A percentile compares a stretch with the other conserved stretches of the same genome.
These are phyloP conservation scores for Orientallactaga bullata DNA, from an alignment of 2,113 vertebrate species.

Conservation along the genomic window DNA sequence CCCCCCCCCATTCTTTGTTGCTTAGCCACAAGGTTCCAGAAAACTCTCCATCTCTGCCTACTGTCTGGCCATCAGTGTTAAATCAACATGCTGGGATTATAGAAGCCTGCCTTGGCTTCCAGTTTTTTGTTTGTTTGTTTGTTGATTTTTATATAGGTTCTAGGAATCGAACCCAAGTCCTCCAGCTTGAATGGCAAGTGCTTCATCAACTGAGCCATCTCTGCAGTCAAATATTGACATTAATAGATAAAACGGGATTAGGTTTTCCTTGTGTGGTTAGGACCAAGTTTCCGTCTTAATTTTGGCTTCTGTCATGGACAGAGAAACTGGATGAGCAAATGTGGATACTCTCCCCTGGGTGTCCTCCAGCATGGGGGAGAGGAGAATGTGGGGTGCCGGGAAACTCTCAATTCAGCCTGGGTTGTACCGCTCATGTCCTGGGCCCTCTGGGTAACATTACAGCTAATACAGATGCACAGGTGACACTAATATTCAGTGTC, in stretches of 20 bases:
- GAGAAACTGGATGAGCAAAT: neutral
- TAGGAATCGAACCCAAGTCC: too few relatives aligned
- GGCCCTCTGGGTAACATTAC: neutral
- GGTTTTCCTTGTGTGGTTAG: neutral
- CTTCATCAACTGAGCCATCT: too few relatives aligned
- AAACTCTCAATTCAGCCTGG: neutral
- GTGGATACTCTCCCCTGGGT: neutral
- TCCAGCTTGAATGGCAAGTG: too few relatives aligned
- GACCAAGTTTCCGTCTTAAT: conserved; percentile 15
- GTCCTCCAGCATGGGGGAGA: neutral
- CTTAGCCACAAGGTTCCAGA: too few relatives aligned
- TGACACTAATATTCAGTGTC: neutral
- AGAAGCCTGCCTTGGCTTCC: too few relatives aligned
- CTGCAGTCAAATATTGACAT: neutral
- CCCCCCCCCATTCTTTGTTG: too few relatives aligned
- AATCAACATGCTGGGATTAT: too few relatives aligned
- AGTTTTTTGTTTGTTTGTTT: too few relatives aligned
- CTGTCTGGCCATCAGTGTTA: too few relatives aligned
- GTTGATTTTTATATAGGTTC: too few relatives aligned
- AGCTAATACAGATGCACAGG: neutral
- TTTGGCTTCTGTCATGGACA: neutral
- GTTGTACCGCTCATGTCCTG: fast-evolving
- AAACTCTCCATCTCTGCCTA: too few relatives aligned
- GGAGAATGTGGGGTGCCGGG: neutral
- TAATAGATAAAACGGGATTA: neutral